Base-by-base conservation (phyloP, 2,888 invertebrate species). In the Ichneumoninae sp. region DNA sequence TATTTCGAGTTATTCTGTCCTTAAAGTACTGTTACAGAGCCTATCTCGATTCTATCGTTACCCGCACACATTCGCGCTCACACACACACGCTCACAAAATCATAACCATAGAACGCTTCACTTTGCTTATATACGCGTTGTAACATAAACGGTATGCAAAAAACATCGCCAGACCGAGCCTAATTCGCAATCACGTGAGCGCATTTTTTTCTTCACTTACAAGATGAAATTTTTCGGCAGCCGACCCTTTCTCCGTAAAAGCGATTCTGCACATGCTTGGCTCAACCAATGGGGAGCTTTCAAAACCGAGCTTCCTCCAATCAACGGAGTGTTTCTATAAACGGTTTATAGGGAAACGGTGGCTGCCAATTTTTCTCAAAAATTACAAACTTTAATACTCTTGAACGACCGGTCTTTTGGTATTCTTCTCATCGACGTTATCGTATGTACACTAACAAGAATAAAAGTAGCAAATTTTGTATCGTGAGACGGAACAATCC, bases 381-480 rank as follows among this genome's bases (percentile, higher is more conserved):
- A 47, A 33, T 65, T 36, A 75, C 36, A 26, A 50, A 79, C 19
- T 10, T 26, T 79, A 71, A 71, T 65, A 54, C 65, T 71, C 19
- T 19, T 52, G 8, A 36, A 50, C 0, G 13, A 70, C 47, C 22
- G 36, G 44, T 66, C 33, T 19, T 50, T 68, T 7, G 2, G 52
- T n/a, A 19, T 36, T 60, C 16, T 77, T 57, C 30, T 30, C 16
- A 52, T 66, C 26, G 33, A 60, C 44, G 16, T 8, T 4, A 54
- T 68, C 30, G 7, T 77, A 77, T 77, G 44, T 57, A 76, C 54
- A 57, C 4, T 26, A 33, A 16, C 63, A 33, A 36, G 19, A 54
- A 36, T 52, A 30, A 54, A 30, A 57, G 3, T 26, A 16, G 13
- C 30, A 30, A 4, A 69, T 16, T 57, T 22, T 68, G 26, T 30